These are phyloP conservation scores for Belonocnema kinseyi DNA, from an alignment of 1,140 invertebrate species.

Conservation along the genomic window DNA sequence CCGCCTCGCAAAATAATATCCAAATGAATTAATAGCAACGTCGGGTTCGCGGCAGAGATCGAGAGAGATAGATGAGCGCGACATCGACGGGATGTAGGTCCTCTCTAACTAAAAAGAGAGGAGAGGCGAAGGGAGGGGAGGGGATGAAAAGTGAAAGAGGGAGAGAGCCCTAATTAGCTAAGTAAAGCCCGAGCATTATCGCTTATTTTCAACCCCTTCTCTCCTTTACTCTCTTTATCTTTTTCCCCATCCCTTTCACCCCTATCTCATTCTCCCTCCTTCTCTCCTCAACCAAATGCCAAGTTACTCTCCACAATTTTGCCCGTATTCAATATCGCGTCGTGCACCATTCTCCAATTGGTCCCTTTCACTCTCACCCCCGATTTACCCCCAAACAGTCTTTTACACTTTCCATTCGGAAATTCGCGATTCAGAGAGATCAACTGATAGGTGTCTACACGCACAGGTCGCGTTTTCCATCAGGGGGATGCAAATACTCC, in stretches of 20 bases:
- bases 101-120: neutral
- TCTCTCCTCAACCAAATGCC: conserved; percentile 45
- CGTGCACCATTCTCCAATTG: conserved; percentile 35
- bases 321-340: conserved; percentile 46
- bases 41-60: conserved; percentile 41
- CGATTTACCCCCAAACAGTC: neutral
- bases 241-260: conserved; percentile 33
- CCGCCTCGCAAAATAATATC: conserved; percentile 69
- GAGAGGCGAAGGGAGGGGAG: conserved; percentile 39
- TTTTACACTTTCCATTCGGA: conserved; percentile 37
- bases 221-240: conserved; percentile 45
- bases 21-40: conserved; percentile 71
- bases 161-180: conserved; percentile 73
- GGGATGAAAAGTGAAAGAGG: conserved; percentile 49
- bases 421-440: conserved; percentile 49
- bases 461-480: conserved; percentile 8
- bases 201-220: conserved; percentile 71
- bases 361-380: conserved; percentile 39
- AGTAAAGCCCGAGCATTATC: conserved; percentile 75
- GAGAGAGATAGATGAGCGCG: conserved; percentile 46
- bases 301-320: conserved; percentile 58
- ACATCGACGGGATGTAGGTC: conserved; percentile 1
- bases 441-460: conserved; percentile 46
- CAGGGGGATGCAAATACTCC: neutral
- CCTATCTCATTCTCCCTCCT: conserved; percentile 37